Percentiles rank a stretch among this genome's conserved stretches.
These are phyloP conservation scores for Mechanitis mazaeus DNA, from an alignment of 2,888 invertebrate genomes.

Conservation along the genomic window DNA sequence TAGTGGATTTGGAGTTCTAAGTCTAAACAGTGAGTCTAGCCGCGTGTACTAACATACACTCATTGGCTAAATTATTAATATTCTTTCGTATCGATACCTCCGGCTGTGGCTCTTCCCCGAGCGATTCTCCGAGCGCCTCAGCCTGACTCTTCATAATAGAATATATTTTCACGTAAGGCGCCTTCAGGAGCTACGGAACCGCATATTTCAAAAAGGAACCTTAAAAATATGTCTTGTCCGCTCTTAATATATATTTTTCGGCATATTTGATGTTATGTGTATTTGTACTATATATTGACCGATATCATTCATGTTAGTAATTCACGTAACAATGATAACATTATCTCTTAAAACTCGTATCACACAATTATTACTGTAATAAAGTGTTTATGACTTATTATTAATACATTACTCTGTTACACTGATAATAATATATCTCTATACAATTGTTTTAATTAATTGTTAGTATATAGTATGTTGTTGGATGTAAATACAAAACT, in stretches of 20 bases:
- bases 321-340: no score
- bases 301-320: no score
- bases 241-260: background rate
- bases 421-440: no score
- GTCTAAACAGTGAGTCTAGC: slow-evolving; percentile 1
- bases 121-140: slow-evolving; percentile 76
- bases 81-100: slow-evolving; percentile 49
- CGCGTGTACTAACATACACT: background rate
- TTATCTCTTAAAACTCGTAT: no score
- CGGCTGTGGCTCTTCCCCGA: slow-evolving; percentile 71
- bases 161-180: slow-evolving; percentile 97
- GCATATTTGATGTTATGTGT: background rate
- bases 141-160: slow-evolving; percentile 96
- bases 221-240: background rate
- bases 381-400: no score
- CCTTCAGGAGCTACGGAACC: slow-evolving; percentile 90
- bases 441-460: no score
- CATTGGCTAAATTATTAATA: slow-evolving; percentile 6
- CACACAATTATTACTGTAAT: no score
- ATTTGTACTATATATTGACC: no score
- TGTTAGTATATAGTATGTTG: no score
- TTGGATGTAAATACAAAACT: no score
- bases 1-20: slow-evolving; percentile 16
- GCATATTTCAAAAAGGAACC: slow-evolving; percentile 30
- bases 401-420: no score